A percentile compares a stretch with the other conserved stretches of the same genome.
These are phyloP conservation scores for Dreissena rostriformis DNA, from an alignment of 1,140 invertebrate genomes.

Conservation along the genomic window DNA sequence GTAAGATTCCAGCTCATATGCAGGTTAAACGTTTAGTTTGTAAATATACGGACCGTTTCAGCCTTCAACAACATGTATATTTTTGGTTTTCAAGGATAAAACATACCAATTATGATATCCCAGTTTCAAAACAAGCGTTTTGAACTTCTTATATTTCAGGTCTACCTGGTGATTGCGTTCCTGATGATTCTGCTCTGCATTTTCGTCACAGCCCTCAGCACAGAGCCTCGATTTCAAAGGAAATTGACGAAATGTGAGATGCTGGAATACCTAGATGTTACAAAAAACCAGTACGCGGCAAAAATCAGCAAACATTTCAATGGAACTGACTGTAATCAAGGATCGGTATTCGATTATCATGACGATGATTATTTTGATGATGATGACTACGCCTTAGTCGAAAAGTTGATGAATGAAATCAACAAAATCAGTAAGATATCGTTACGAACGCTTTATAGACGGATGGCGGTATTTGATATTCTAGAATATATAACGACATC, in stretches of 20 bases:
- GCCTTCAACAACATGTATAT: too few species aligned
- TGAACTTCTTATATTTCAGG: neutral
- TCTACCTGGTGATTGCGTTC: conserved; percentile 14
- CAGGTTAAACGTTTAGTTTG: too few species aligned
- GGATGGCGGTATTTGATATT: conserved; percentile 13
- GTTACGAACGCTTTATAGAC: neutral
- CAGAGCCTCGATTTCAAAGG: conserved; percentile 21
- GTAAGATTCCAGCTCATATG: too few species aligned
- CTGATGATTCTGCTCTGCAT: conserved; percentile 21
- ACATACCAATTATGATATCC: too few species aligned
- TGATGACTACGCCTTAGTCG: conserved; percentile 2
- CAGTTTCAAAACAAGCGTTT: too few species aligned
- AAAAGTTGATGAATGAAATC: neutral
- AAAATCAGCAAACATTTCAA: neutral
- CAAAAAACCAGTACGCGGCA: neutral
- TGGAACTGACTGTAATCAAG: conserved; percentile 1
- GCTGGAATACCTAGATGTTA: conserved; percentile 11
- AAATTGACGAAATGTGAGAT: conserved; percentile 16
- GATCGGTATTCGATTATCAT: neutral
- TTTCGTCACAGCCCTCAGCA: conserved; percentile 16
- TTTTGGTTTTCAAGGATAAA: too few species aligned
- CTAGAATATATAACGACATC: conserved; percentile 9
- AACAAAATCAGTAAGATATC: neutral
- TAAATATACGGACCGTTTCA: too few species aligned
- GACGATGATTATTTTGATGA: neutral